Conservation (phyloP, 2,888 invertebrate species). For the Halictus quadricinctus region DNA sequence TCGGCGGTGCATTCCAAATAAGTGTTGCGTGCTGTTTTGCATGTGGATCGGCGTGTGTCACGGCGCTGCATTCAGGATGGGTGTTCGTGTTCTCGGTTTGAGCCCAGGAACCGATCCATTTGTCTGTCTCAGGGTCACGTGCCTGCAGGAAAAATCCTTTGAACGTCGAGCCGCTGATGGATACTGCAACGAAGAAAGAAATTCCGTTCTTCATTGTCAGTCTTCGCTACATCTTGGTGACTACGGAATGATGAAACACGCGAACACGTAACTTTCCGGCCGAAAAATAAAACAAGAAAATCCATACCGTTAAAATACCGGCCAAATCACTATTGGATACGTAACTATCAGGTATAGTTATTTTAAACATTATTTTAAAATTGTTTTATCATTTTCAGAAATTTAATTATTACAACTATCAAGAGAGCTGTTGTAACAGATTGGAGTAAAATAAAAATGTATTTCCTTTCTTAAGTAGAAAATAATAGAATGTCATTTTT, state of each 20-base stretch:
- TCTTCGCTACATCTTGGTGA: background rate
- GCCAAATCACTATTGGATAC: no score
- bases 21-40: conserved; percentile 89
- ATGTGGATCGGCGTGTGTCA: conserved; percentile 90
- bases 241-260: background rate
- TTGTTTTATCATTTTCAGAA: no score
- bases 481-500: no score
- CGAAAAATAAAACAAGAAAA: no score
- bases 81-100: conserved; percentile 89
- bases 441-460: no score
- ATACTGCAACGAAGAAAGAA: conserved; percentile 82
- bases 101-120: conserved; percentile 91
- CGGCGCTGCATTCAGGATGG: conserved; percentile 90
- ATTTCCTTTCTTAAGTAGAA: no score
- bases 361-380: no score
- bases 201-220: background rate
- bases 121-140: conserved; percentile 87
- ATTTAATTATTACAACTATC: no score
- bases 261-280: background rate
- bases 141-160: conserved; percentile 94
- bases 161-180: conserved; percentile 85
- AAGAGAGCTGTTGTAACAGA: no score
- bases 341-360: no score
- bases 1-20: conserved; percentile 89
- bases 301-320: no score